A percentile compares a stretch with the other conserved stretches of the same genome.
These are phyloP conservation scores for Synergus laeviventris DNA, from an alignment of 2,888 invertebrate genomes.

Conservation along the genomic window DNA sequence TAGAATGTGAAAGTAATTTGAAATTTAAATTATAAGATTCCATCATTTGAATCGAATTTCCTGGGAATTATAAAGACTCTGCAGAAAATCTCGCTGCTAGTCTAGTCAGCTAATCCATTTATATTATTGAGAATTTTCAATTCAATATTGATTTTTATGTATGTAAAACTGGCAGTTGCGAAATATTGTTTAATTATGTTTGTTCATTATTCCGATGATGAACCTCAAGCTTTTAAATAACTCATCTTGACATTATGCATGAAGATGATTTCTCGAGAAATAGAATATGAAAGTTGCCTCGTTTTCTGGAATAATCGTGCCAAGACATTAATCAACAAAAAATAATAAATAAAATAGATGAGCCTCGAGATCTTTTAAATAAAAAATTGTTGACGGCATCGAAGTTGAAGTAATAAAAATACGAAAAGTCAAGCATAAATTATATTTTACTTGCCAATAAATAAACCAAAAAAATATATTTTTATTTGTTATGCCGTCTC, in stretches of 20 bases:
- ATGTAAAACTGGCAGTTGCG: background rate
- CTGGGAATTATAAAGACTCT: too few species aligned
- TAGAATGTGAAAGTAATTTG: too few species aligned
- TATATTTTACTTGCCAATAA: background rate
- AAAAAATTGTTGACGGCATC: constrained; percentile 1
- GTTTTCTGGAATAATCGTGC: constrained; percentile 8
- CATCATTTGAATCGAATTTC: too few species aligned
- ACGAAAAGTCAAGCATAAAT: background rate
- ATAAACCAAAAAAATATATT: constrained; percentile 4
- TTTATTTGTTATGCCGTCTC: constrained; percentile 27
- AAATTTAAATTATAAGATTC: too few species aligned
- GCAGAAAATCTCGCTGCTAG: too few species aligned
- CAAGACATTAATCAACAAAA: constrained; percentile 3
- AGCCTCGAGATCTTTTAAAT: constrained; percentile 1
- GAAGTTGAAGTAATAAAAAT: background rate
- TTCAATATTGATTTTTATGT: too few species aligned
- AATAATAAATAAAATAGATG: constrained; percentile 20
- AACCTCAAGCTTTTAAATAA: constrained; percentile 6
- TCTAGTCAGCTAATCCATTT: too few species aligned
- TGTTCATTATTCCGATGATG: background rate
- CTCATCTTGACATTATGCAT: constrained; percentile 9
- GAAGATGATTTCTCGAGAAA: constrained; percentile 6
- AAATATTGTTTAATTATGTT: background rate
- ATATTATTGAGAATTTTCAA: too few species aligned
- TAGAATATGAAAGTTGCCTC: background rate